These are phyloP conservation scores for Monochamus saltuarius DNA, from an alignment of 1,140 invertebrate genomes.

Conservation along the genomic window DNA sequence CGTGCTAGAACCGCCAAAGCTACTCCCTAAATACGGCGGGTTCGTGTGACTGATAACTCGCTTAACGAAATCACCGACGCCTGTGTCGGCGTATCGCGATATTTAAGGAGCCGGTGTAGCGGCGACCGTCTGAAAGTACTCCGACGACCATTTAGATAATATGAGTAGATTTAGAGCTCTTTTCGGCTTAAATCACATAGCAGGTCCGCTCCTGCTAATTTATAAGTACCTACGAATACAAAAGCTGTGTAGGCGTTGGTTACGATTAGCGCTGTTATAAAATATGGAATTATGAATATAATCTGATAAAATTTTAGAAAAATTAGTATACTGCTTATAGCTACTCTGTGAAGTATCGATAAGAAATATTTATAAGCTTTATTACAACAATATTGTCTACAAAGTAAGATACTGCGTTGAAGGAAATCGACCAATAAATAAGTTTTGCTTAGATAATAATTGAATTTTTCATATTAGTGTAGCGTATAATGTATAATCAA, in stretches of 20 bases:
- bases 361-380: not conserved
- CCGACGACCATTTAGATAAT: slow-evolving; percentile 49
- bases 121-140: slow-evolving; percentile 44
- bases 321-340: not conserved
- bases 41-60: slow-evolving; percentile 18
- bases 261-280: slow-evolving; percentile 7
- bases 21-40: not conserved
- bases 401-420: not conserved
- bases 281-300: slow-evolving; percentile 1
- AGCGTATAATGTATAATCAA: too few relatives aligned
- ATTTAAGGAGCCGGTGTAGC: slow-evolving; percentile 32
- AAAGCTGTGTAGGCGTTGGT: slow-evolving; percentile 6
- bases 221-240: slow-evolving; percentile 41
- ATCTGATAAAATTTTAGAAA: not conserved
- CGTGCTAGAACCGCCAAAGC: not conserved
- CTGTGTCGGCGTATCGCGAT: slow-evolving; percentile 29
- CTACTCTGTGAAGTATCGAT: not conserved
- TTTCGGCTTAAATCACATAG: slow-evolving; percentile 47
- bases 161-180: slow-evolving; percentile 47
- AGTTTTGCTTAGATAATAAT: too few relatives aligned
- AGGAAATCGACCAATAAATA: too few relatives aligned
- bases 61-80: slow-evolving; percentile 19
- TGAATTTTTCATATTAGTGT: too few relatives aligned
- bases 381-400: not conserved
- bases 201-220: slow-evolving; percentile 42